Evolutionary conservation across 2,888 invertebrate genomes (phyloP).

Genomic region (Leptinotarsa tumamoca): DNA sequence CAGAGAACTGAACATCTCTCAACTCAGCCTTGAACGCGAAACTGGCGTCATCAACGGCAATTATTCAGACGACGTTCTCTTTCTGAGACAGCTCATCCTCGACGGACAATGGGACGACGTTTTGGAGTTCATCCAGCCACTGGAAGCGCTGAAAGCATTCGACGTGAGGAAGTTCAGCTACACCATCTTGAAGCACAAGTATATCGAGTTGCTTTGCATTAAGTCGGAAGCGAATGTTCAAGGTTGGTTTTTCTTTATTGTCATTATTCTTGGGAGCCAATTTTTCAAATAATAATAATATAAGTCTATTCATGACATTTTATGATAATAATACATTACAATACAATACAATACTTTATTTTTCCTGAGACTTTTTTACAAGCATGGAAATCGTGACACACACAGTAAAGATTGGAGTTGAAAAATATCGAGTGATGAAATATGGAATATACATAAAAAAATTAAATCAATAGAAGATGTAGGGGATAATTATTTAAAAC

Average conservation of each 20-base stretch:
- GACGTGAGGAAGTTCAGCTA: constrained; percentile 88
- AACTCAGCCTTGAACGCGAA: constrained; percentile 91
- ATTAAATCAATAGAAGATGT: too few relatives aligned
- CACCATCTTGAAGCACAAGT: constrained; percentile 90
- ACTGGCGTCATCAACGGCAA: constrained; percentile 94
- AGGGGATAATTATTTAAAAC: too few relatives aligned
- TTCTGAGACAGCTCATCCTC: constrained; percentile 92
- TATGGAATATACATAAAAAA: too few relatives aligned
- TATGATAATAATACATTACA: too few relatives aligned
- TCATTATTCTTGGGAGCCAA: background rate
- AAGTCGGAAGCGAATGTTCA: constrained; percentile 90
- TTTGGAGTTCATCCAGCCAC: constrained; percentile 93
- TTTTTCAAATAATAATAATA: background rate
- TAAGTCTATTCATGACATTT: too few relatives aligned
- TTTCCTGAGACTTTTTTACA: too few relatives aligned
- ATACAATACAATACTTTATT: too few relatives aligned
- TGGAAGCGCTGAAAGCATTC: constrained; percentile 85
- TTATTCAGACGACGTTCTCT: constrained; percentile 93
- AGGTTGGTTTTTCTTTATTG: constrained; percentile 53
- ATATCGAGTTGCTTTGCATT: constrained; percentile 92
- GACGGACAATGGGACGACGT: constrained; percentile 99
- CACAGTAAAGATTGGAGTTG: too few relatives aligned
- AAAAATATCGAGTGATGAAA: too few relatives aligned
- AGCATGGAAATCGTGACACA: too few relatives aligned
- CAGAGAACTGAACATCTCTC: constrained; percentile 91